phyloP scores from a whole-genome alignment of 2,888 invertebrate species.

The Papilio demoleus region DNA sequence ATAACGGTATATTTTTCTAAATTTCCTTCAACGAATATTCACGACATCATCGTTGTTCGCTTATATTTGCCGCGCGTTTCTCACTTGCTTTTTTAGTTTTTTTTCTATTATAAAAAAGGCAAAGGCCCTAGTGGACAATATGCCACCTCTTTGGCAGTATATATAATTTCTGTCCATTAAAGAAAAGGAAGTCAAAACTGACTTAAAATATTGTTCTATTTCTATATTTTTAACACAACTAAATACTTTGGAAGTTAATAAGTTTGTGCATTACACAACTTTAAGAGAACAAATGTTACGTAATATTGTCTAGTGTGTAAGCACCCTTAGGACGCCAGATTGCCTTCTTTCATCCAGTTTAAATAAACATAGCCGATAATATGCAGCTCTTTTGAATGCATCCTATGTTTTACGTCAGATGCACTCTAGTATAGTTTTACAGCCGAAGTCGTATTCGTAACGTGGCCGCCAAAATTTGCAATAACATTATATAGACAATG shows the following conservation, averaged over 20 bases:
- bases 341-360: constrained; percentile 81
- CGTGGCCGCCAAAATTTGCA: constrained; percentile 18
- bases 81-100: no score
- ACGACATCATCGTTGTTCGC: no score
- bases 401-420: constrained; percentile 47
- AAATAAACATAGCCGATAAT: constrained; percentile 80
- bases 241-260: background rate
- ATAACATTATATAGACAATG: background rate
- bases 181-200: no score
- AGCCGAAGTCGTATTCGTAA: constrained; percentile 27
- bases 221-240: background rate
- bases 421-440: constrained; percentile 43
- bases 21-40: no score
- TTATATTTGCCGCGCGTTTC: no score
- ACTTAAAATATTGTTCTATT: no score
- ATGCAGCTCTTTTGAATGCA: constrained; percentile 72
- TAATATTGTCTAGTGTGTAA: constrained; percentile 48
- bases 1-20: no score
- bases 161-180: no score
- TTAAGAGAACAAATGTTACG: constrained; percentile 25
- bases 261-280: constrained; percentile 8
- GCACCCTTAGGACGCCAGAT: constrained; percentile 71
- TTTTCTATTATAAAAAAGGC: no score
- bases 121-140: no score
- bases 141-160: no score